A percentile compares a stretch with the other conserved stretches of the same genome.
Conservation (phyloP, 1,140 invertebrate species). For the Monomorium pharaonis region DNA sequence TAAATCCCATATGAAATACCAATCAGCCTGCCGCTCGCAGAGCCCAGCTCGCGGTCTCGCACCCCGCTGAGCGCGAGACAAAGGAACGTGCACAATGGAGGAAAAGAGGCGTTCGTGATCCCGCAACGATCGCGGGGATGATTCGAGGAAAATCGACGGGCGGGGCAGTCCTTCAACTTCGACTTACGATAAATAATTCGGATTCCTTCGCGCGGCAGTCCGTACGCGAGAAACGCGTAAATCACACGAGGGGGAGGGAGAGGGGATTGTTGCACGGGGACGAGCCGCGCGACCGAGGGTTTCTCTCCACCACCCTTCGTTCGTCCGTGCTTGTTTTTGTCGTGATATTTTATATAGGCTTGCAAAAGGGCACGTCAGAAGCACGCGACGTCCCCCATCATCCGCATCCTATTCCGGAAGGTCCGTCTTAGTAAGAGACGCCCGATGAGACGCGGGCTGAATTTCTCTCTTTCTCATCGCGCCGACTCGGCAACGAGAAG, state of each 20-base stretch:
- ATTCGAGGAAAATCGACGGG: conserved; percentile 10
- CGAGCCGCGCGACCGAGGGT: neutral
- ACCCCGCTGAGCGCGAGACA: neutral
- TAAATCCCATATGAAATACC: neutral
- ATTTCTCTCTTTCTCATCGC: neutral
- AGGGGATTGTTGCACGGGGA: conserved; percentile 66
- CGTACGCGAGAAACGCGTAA: conserved; percentile 57
- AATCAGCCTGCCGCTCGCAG: neutral
- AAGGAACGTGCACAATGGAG: too few species aligned
- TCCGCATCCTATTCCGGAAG: conserved; percentile 15
- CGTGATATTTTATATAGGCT: conserved; percentile 76
- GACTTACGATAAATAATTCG: conserved; percentile 63
- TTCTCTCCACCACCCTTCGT: conserved; percentile 42
- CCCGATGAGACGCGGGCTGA: too few species aligned
- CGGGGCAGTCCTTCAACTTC: neutral
- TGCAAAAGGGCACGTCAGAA: conserved; percentile 67
- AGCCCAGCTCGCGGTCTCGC: neutral
- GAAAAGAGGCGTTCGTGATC: neutral
- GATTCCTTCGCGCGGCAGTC: neutral
- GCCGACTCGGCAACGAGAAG: neutral
- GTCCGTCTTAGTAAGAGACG: conserved; percentile 15
- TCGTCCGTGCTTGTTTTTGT: conserved; percentile 75
- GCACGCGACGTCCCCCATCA: conserved; percentile 62
- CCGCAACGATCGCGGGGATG: neutral
- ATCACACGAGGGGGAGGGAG: conserved; percentile 72